These are phyloP conservation scores for Limnephilus marmoratus DNA, from an alignment of 2,888 invertebrate species.

Conservation along the genomic window DNA sequence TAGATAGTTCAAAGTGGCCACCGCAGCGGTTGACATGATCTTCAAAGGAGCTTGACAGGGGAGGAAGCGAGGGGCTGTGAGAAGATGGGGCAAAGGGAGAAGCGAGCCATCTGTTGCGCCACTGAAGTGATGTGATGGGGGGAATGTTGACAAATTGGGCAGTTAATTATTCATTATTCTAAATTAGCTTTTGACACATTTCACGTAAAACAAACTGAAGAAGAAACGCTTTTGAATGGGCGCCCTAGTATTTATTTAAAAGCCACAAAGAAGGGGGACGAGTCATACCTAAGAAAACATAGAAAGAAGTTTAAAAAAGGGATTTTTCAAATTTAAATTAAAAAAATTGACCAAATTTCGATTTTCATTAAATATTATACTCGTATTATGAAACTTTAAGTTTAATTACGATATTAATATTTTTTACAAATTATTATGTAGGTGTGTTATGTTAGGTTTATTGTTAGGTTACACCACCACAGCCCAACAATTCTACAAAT, in stretches of 20 bases:
- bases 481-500: too few species aligned
- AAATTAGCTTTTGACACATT: slow-evolving; percentile 27
- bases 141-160: slow-evolving; percentile 37
- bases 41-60: slow-evolving; percentile 21
- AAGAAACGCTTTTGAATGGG: neutral
- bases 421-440: too few species aligned
- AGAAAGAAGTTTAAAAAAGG: neutral
- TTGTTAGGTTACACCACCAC: too few species aligned
- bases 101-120: slow-evolving; percentile 24
- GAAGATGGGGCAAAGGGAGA: slow-evolving; percentile 2
- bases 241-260: neutral
- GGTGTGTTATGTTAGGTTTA: too few species aligned
- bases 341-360: too few species aligned
- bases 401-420: too few species aligned
- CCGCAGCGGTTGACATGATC: slow-evolving; percentile 17
- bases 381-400: too few species aligned
- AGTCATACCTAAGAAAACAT: neutral
- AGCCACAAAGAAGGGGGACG: neutral
- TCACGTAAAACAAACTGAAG: neutral
- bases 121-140: neutral
- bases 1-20: slow-evolving; percentile 2
- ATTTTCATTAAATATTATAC: too few species aligned
- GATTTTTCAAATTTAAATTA: too few species aligned
- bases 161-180: slow-evolving; percentile 17
- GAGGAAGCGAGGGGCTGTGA: neutral